Base-by-base conservation (phyloP, 2,888 invertebrate species). In the Apamea crenata region DNA sequence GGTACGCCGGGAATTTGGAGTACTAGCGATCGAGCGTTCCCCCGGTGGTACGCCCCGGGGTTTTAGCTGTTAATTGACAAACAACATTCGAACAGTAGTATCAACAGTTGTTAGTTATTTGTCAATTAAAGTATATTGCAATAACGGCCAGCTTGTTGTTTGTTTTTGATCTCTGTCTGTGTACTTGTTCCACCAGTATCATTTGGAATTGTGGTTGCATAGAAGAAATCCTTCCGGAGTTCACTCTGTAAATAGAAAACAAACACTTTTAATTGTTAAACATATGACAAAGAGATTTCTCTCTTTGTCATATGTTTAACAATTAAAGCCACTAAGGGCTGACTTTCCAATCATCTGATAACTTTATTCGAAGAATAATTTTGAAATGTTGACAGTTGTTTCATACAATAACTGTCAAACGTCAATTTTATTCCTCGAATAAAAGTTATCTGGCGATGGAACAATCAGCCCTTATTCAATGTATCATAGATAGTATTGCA, bases 211-310 rank as follows among this genome's bases (percentile, higher is more conserved):
- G 89, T 89, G 44, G 92, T 88, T 86, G 93, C 92, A 82, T 93
- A 92, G 59, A 92, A 90, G 80, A 91, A 92, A 50, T 91, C 90
- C 77, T 83, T 36, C 10, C 16, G 84, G 77, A 93, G 90, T 63
- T 89, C 89, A 65, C 84, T 91, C 95, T 95, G 92, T 76, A 92
- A 93, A 69, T 81, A 76, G 59, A 59, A 40, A 71, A 50, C 1
- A 21, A 47, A 21, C n/a, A 50, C 14, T n/a, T 32, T 16, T 14
- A 40, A 21, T 18, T 65, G 14, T n/a, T 12, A 29, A 40, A 76
- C 53, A 32, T n/a, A 18, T n/a, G 6, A 25, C 32, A 29, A 5
- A 36, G 14, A 67, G 21, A n/a, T n/a, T n/a, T n/a, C n/a, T n/a
- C n/a, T n/a, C n/a, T n/a, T n/a, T n/a, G n/a, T n/a, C n/a, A n/a